Conservation (phyloP, 2,797 vertebrate species). For the Philypnodon macrostomus region DNA sequence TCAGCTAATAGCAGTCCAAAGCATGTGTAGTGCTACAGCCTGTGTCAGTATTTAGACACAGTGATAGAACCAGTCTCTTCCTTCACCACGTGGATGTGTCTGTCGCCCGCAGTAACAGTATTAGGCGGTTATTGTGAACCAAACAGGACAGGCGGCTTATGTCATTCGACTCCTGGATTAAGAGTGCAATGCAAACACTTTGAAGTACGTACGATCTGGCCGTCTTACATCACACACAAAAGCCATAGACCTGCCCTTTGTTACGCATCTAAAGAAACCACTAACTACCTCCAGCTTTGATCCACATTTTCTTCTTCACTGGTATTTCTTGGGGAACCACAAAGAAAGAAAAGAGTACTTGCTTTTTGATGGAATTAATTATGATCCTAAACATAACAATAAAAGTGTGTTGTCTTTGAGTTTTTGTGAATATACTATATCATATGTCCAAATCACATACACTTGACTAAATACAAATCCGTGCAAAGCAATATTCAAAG, state of each 20-base stretch:
- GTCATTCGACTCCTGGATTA: constrained; percentile 60
- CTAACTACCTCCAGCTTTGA: constrained; percentile 42
- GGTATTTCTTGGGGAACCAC: constrained; percentile 22
- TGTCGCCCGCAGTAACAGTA: constrained; percentile 28
- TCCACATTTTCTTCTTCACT: constrained; percentile 24
- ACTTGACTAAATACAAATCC: no score
- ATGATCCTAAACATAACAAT: constrained; percentile 32
- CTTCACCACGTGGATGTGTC: constrained; percentile 8
- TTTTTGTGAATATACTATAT: no score
- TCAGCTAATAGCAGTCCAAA: constrained; percentile 17
- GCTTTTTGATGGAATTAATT: constrained; percentile 34
- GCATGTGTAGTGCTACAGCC: constrained; percentile 8
- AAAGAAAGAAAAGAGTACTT: constrained; percentile 40
- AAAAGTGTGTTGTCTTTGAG: constrained; percentile 28
- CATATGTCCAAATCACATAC: no score
- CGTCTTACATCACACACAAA: constrained; percentile 31
- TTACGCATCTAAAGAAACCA: constrained; percentile 45
- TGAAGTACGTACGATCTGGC: constrained; percentile 49
- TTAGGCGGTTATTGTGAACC: constrained; percentile 22
- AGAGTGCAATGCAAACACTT: constrained; percentile 57
- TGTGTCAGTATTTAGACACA: constrained; percentile 51
- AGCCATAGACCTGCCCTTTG: constrained; percentile 37
- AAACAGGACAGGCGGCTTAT: constrained; percentile 37
- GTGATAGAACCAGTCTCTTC: constrained; percentile 7
- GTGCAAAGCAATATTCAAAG: no score